Evolutionary conservation across 2,888 invertebrate species (phyloP), one percentile per base, ranked within the genome.

Genomic region (Lochmaea capreae): DNA sequence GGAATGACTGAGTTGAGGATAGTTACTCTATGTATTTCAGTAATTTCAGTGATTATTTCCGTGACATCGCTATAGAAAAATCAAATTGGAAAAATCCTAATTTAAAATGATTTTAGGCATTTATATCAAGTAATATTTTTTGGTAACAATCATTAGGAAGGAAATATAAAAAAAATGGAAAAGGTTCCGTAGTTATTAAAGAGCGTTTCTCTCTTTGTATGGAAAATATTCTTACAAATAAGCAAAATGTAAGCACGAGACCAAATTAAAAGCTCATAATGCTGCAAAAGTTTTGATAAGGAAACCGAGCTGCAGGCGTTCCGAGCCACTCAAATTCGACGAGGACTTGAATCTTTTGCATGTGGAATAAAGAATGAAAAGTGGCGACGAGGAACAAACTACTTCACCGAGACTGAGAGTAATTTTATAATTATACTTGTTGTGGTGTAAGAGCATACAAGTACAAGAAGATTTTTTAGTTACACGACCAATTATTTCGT

Each of bases 361-460:
- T 65, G 52, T 46, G 65, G 65, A 65, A 46, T 65, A 65, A 22
- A 49, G 49, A 65, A 65, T 65, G 33, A 49, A 65, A 52, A 65
- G 49, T 52, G 49, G 52, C n/a, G 43, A 49, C 65, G 49, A 46
- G 65, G 46, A 65, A 65, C 54, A 65, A 65, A 26, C 65, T 26
- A 49, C 65, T 65, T 65, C 49, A 49, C 43, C 5, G 49, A n/a
- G 65, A 52, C 46, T 26, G 52, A 46, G 65, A 65, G 65, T 65
- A 46, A 65, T 65, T 65, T 65, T 49, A 43, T 65, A 65, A 65
- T 65, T 65, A 65, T 49, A 42, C 46, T 43, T 65, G 43, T 49
- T 49, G 65, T 49, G 18, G 61, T 33, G 61, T 61, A 61, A 33
- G 39, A 39, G 26, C 61, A 16, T 14, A 61, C 61, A 61, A 61